Conservation (phyloP, 2,888 invertebrate genomes). For the Dione juno region DNA sequence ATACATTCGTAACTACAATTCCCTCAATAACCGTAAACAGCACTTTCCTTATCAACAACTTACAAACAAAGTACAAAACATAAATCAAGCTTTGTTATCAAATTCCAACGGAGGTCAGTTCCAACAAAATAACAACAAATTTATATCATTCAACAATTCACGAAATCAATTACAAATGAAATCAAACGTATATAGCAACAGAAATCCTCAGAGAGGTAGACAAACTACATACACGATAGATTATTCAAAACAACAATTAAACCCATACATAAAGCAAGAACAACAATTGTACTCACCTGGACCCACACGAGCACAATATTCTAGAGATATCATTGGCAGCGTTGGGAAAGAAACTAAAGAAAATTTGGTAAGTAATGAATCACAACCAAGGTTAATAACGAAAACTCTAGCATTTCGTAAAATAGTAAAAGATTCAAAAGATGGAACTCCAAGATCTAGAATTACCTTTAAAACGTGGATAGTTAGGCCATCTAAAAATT, state of each 20-base stretch:
- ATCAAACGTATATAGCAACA: slow-evolving; percentile 49
- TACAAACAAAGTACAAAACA: slow-evolving; percentile 30
- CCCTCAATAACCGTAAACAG: slow-evolving; percentile 62
- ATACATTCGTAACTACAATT: slow-evolving; percentile 51
- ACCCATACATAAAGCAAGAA: slow-evolving; percentile 49
- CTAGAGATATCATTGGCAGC: slow-evolving; percentile 55
- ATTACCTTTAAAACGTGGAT: slow-evolving; percentile 78
- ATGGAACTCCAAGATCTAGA: slow-evolving; percentile 68
- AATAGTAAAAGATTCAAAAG: slow-evolving; percentile 63
- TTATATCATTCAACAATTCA: slow-evolving; percentile 41
- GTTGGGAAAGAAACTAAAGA: slow-evolving; percentile 63
- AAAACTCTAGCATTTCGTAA: slow-evolving; percentile 71
- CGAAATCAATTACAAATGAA: slow-evolving; percentile 11
- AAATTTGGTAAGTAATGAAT: slow-evolving; percentile 73
- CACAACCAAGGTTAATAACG: slow-evolving; percentile 66
- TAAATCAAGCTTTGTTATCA: slow-evolving; percentile 48
- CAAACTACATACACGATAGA: slow-evolving; percentile 52
- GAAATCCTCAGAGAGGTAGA: slow-evolving; percentile 50
- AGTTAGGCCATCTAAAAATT: slow-evolving; percentile 70
- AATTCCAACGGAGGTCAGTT: slow-evolving; percentile 59
- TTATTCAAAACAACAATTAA: slow-evolving; percentile 57
- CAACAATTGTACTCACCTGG: slow-evolving; percentile 60
- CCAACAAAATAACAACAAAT: slow-evolving; percentile 47
- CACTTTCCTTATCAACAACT: slow-evolving; percentile 44
- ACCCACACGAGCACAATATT: slow-evolving; percentile 54